Base-by-base conservation (phyloP, 2,797 vertebrate species). In the Scarus forsteni region DNA sequence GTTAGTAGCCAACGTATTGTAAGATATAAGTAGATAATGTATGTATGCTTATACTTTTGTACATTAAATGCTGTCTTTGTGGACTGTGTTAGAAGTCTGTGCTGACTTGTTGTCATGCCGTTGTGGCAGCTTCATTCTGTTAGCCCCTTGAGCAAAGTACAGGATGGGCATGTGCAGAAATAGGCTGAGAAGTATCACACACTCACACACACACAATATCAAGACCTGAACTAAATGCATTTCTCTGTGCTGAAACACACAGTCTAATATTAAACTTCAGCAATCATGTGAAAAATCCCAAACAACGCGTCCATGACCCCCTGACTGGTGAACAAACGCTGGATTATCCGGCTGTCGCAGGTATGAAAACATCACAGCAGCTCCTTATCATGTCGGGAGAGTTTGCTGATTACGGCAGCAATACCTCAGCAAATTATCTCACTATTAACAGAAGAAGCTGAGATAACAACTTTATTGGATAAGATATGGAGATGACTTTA, bases 111-210 rank as follows among this genome's bases (percentile, higher is more conserved):
- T 27, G 27, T 27, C 27, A 27, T 27, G 27, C 27, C 27, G 27
- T 27, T 27, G 27, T 27, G 27, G 27, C 27, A 27, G 27, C 27
- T 4, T 27, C 27, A 63, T 43, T 27, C 34, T 19, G 48, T 61
- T 14, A 36, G n/a, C 52, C 72, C 76, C 73, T 80, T 35, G 49
- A 77, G 84, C 66, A 46, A 75, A 75, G 18, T 64, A 49, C 59
- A 70, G 64, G 46, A 68, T 57, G 62, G 80, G 73, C 49, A 78
- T 67, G 73, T 69, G 56, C 38, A 64, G 62, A 19, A 61, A 53
- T 51, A 65, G 18, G 60, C 55, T 43, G 57, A 72, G 8, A 40
- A 66, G 38, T 61, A 60, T 10, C 0, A 60, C 5, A 19, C 38
- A 57, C n/a, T 60, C 15, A 62, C 36, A 40, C 13, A 34, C 9